A percentile compares a stretch with the other conserved stretches of the same genome.
phyloP scores from a whole-genome alignment of 2,888 invertebrate genomes.

The Agelastica alni region DNA sequence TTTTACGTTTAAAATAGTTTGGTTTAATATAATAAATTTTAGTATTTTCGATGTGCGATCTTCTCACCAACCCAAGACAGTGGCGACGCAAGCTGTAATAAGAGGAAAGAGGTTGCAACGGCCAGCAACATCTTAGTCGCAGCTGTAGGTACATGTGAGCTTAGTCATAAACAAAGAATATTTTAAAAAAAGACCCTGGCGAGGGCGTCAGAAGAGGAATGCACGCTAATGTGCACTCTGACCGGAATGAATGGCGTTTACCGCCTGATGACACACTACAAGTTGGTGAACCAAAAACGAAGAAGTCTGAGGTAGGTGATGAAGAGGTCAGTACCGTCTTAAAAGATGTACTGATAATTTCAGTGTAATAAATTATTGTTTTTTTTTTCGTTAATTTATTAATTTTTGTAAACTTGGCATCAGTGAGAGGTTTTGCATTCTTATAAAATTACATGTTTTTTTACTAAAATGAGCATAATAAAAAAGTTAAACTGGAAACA shows the following conservation, averaged over 20 bases:
- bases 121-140: too few relatives aligned
- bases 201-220: constrained; percentile 60
- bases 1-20: too few relatives aligned
- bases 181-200: constrained; percentile 14
- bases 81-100: constrained; percentile 42
- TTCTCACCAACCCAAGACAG: constrained; percentile 43
- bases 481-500: too few relatives aligned
- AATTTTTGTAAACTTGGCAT: too few relatives aligned
- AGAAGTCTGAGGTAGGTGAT: constrained; percentile 68
- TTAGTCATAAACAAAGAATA: neutral
- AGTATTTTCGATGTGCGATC: constrained; percentile 27
- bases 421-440: too few relatives aligned
- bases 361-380: too few relatives aligned
- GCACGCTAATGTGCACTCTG: constrained; percentile 88
- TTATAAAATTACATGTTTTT: too few relatives aligned
- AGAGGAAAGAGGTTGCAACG: constrained; percentile 15
- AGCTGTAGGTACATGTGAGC: too few relatives aligned
- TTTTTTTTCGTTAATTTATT: too few relatives aligned
- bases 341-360: too few relatives aligned
- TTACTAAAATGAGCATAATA: too few relatives aligned
- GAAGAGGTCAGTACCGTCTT: constrained; percentile 63
- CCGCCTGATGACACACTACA: constrained; percentile 91
- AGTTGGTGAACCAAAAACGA: constrained; percentile 86
- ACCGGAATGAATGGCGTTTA: constrained; percentile 89
- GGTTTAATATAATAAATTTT: too few relatives aligned